Evolutionary conservation across 1,140 invertebrate genomes (phyloP).

Genomic region (Nephotettix cincticeps): DNA sequence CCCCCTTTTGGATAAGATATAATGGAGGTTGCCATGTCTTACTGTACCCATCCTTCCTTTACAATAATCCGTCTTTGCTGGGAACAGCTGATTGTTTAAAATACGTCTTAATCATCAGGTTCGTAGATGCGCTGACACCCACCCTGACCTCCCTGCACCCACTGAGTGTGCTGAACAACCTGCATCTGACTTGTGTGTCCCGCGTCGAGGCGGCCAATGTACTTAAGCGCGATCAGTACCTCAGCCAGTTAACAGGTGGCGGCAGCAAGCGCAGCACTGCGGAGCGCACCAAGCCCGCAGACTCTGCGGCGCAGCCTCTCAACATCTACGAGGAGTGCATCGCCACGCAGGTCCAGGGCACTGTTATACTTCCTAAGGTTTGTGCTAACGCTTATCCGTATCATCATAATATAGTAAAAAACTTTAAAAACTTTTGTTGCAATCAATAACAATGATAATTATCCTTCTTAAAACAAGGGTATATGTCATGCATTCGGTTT

Average conservation of each 20-base stretch:
- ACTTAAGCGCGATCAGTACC: constrained; percentile 78
- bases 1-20: no score
- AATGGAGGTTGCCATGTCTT: no score
- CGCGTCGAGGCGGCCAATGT: constrained; percentile 85
- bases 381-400: no score
- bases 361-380: constrained; percentile 79
- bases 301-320: constrained; percentile 44
- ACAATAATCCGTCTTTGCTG: no score
- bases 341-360: constrained; percentile 75
- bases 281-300: constrained; percentile 38
- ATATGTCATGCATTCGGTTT: no score
- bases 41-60: no score
- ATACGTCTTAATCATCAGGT: no score
- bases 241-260: constrained; percentile 46
- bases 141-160: constrained; percentile 83
- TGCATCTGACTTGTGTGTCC: constrained; percentile 82
- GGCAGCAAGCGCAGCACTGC: constrained; percentile 46
- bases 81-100: no score
- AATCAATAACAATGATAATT: no score
- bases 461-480: no score
- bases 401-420: no score
- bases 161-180: constrained; percentile 84
- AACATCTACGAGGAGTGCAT: constrained; percentile 86
- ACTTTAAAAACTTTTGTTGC: no score
- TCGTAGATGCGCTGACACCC: constrained; percentile 83